These are phyloP conservation scores for Takifugu flavidus DNA, from an alignment of 2,113 vertebrate genomes.

Conservation along the genomic window DNA sequence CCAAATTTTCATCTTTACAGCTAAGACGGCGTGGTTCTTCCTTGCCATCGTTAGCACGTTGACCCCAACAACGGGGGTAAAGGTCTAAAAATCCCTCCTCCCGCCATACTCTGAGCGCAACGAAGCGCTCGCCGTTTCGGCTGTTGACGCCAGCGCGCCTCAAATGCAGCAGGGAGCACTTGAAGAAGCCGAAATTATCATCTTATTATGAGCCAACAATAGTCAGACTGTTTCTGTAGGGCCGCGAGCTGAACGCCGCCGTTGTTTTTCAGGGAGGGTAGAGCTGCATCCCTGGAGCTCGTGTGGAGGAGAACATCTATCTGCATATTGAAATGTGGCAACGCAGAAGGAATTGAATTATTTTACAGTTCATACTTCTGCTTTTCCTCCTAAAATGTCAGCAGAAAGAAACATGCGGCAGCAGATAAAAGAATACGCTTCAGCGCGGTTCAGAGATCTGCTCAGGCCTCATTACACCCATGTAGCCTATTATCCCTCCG, in stretches of 20 bases:
- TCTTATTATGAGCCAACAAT: conserved; percentile 60
- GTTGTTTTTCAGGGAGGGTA: conserved; percentile 41
- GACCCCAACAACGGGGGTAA: too few relatives aligned
- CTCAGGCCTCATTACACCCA: conserved; percentile 60
- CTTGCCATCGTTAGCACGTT: too few relatives aligned
- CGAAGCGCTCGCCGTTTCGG: conserved; percentile 24
- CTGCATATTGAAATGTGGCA: conserved; percentile 57
- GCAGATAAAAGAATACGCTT: conserved; percentile 22
- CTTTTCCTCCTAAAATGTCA: conserved; percentile 10
- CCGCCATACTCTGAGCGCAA: background rate
- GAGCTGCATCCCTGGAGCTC: conserved; percentile 49
- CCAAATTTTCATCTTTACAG: too few relatives aligned
- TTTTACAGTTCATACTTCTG: background rate
- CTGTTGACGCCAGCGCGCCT: conserved; percentile 30
- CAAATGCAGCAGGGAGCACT: conserved; percentile 38
- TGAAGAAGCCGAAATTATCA: conserved; percentile 55
- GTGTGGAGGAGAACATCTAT: conserved; percentile 62
- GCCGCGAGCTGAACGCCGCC: conserved; percentile 44
- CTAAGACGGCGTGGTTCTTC: too few relatives aligned
- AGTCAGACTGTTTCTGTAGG: conserved; percentile 45
- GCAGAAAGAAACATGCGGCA: background rate
- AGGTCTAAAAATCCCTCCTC: conserved; percentile 4
- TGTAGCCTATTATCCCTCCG: conserved; percentile 58
- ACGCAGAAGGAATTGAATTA: conserved; percentile 19
- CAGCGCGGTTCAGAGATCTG: conserved; percentile 37